A percentile compares a stretch with the other conserved stretches of the same genome.
Evolutionary conservation across 2,888 invertebrate genomes (phyloP).

Genomic region (Eumerus sabulonum): DNA sequence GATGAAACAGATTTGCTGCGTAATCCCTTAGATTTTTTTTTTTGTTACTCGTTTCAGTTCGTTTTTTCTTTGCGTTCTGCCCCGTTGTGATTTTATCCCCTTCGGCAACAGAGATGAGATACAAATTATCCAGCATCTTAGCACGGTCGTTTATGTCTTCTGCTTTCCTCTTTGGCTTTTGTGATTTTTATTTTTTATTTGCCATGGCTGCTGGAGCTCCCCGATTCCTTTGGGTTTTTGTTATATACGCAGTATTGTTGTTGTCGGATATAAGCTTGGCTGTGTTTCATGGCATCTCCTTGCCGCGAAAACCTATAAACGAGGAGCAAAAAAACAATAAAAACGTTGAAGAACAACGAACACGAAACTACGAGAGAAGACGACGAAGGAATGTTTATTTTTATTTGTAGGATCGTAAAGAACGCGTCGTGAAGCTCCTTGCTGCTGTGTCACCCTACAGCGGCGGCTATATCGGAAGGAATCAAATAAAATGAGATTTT

Average conservation of each 20-base stretch:
- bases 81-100: constrained; percentile 26
- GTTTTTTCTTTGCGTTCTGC: no score
- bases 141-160: constrained; percentile 60
- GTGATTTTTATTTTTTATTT: constrained; percentile 34
- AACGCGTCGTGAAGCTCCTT: constrained; percentile 12
- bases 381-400: constrained; percentile 57
- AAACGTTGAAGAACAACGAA: constrained; percentile 45
- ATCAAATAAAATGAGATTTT: constrained; percentile 55
- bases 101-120: constrained; percentile 57
- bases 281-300: constrained; percentile 53
- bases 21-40: constrained; percentile 66
- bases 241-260: background rate
- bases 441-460: constrained; percentile 27
- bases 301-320: constrained; percentile 55
- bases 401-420: constrained; percentile 63
- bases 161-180: constrained; percentile 23
- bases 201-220: background rate
- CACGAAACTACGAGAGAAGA: background rate
- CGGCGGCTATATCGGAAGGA: background rate
- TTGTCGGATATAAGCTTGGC: constrained; percentile 14
- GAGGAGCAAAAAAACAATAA: constrained; percentile 14
- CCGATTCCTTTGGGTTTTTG: background rate
- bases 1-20: constrained; percentile 69
- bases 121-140: constrained; percentile 69
- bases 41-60: constrained; percentile 1